Evolutionary conservation across 2,113 vertebrate genomes (phyloP).

Genomic region (Lipophrys pholis): DNA sequence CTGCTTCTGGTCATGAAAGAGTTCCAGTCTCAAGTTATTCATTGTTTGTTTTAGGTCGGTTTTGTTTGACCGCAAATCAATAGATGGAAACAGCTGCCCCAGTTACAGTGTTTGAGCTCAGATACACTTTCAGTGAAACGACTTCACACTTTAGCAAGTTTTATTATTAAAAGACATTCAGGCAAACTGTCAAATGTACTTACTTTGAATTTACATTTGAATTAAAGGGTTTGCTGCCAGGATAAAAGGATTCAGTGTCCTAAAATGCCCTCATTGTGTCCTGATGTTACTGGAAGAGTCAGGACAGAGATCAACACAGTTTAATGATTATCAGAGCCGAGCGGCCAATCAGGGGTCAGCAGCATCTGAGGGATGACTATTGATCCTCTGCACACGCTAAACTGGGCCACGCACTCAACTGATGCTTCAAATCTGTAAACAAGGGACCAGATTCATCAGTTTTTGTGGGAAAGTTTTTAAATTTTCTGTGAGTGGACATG

Average conservation of each 20-base stretch:
- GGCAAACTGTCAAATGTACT: too few species aligned
- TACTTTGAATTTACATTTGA: too few species aligned
- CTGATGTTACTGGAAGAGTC: slow-evolving; percentile 40
- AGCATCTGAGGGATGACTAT: slow-evolving; percentile 66
- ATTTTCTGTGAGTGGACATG: slow-evolving; percentile 63
- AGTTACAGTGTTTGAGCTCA: too few species aligned
- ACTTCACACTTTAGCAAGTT: too few species aligned
- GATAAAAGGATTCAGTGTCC: not conserved
- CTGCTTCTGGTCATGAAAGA: too few species aligned
- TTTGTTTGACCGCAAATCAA: too few species aligned
- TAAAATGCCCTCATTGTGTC: not conserved
- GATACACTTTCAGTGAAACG: too few species aligned
- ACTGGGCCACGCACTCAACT: slow-evolving; percentile 39
- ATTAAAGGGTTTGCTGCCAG: not conserved
- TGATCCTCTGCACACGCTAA: slow-evolving; percentile 49
- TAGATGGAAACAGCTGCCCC: too few species aligned
- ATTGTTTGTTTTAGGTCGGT: too few species aligned
- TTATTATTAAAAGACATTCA: too few species aligned
- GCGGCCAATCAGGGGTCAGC: slow-evolving; percentile 51
- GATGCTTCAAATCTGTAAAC: not conserved
- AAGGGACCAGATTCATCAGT: not conserved
- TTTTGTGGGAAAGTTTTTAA: not conserved
- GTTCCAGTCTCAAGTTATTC: too few species aligned
- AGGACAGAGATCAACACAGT: slow-evolving; percentile 47
- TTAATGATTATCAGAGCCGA: slow-evolving; percentile 75